Percentiles rank a stretch among this genome's conserved stretches.
These are phyloP conservation scores for Drosophila subobscura DNA, from an alignment of 1,140 invertebrate genomes.

Conservation along the genomic window DNA sequence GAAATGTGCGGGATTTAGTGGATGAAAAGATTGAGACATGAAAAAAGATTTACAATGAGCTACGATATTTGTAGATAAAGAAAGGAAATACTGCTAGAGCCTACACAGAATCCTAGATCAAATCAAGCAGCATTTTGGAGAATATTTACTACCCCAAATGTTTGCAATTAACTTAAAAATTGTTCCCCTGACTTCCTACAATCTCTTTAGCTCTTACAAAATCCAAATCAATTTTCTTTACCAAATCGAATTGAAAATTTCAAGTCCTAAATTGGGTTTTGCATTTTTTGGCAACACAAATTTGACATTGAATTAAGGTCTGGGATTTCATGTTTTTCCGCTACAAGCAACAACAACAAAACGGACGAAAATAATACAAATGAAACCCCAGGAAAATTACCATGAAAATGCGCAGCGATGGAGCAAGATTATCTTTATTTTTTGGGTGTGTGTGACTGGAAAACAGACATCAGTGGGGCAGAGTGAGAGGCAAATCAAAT, in stretches of 20 bases:
- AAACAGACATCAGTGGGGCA: constrained; percentile 3
- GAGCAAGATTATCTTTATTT: constrained; percentile 77
- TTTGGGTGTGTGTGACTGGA: too few species aligned
- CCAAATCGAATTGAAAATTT: constrained; percentile 18
- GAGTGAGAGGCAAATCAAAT: constrained; percentile 51
- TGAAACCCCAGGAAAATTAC: constrained; percentile 57
- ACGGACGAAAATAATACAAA: background rate
- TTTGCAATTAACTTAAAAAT: constrained; percentile 10
- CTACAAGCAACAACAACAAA: background rate
- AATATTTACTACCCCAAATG: background rate
- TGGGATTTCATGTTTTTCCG: constrained; percentile 34
- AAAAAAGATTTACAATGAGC: too few species aligned
- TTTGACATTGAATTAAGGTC: constrained; percentile 59
- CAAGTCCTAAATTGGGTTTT: too few species aligned
- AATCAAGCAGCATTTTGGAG: too few species aligned
- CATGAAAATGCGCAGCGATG: constrained; percentile 75
- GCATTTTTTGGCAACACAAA: constrained; percentile 25
- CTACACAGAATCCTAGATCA: constrained; percentile 3
- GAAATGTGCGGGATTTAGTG: too few species aligned
- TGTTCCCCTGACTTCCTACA: constrained; percentile 3
- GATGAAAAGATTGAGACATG: too few species aligned
- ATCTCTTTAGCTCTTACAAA: constrained; percentile 17
- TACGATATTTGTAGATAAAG: too few species aligned
- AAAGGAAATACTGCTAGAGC: background rate
- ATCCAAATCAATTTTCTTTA: constrained; percentile 39